Conservation (phyloP, 2,888 invertebrate species). For the Micoletzkya japonica region DNA sequence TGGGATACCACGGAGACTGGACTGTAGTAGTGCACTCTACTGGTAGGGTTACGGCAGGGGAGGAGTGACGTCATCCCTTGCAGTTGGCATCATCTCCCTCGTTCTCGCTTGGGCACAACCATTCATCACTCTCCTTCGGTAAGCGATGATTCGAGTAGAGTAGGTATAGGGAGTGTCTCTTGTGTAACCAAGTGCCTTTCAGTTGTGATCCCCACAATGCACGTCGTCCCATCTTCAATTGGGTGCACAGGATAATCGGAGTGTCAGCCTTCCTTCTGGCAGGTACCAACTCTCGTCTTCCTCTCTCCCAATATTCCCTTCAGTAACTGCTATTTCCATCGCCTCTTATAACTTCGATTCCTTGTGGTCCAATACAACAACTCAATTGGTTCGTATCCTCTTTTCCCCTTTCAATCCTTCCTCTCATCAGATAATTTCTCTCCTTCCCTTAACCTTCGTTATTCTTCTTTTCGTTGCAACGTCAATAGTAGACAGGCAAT, state of each 20-base stretch:
- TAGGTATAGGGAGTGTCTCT: neutral
- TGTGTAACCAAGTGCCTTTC: neutral
- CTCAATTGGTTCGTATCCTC: conserved; percentile 8
- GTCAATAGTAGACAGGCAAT: conserved; percentile 13
- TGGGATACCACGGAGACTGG: conserved; percentile 18
- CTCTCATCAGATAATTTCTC: conserved; percentile 1
- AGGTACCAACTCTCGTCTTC: conserved; percentile 30
- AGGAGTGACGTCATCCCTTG: neutral
- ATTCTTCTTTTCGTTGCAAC: conserved; percentile 17
- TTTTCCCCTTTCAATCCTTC: neutral
- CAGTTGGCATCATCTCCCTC: conserved; percentile 39
- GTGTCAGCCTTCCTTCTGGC: conserved; percentile 41
- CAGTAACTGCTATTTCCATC: conserved; percentile 43
- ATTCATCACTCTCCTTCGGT: conserved; percentile 41
- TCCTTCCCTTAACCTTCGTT: conserved; percentile 4
- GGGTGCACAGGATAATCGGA: conserved; percentile 46
- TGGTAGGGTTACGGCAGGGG: neutral
- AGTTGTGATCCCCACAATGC: conserved; percentile 46
- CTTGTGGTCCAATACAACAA: neutral
- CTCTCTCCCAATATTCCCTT: too few relatives aligned
- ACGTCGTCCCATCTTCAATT: conserved; percentile 48
- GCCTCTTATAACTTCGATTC: conserved; percentile 41
- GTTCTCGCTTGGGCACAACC: conserved; percentile 48
- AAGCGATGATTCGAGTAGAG: neutral
- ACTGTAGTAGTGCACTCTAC: conserved; percentile 14